Conservation (phyloP, 1,140 invertebrate genomes). For the Pseudomyrmex dendroicus region DNA sequence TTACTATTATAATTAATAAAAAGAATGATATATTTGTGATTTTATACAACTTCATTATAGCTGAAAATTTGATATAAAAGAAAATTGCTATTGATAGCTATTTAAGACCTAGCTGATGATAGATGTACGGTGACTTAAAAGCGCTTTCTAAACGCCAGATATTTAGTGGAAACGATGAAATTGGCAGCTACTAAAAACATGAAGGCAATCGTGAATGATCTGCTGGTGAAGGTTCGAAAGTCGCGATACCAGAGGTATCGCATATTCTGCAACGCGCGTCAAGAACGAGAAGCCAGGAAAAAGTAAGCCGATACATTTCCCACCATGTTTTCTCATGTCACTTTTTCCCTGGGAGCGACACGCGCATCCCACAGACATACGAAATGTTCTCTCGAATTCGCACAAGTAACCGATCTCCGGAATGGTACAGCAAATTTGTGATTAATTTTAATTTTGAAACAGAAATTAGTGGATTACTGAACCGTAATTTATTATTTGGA, state of each 20-base stretch:
- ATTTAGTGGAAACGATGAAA: slow-evolving; percentile 56
- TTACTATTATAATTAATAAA: too few species aligned
- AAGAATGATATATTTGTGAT: too few species aligned
- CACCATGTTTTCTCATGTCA: slow-evolving; percentile 28
- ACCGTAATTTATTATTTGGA: too few species aligned
- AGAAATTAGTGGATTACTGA: too few species aligned
- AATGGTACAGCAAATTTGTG: not conserved
- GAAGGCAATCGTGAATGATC: slow-evolving; percentile 54
- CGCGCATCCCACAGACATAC: slow-evolving; percentile 35
- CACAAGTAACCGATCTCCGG: not conserved
- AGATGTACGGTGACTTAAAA: slow-evolving; percentile 34
- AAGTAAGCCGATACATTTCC: slow-evolving; percentile 72
- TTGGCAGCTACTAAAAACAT: slow-evolving; percentile 56
- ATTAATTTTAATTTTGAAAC: too few species aligned
- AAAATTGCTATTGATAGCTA: slow-evolving; percentile 30
- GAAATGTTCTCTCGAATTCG: slow-evolving; percentile 12
- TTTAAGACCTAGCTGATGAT: slow-evolving; percentile 14
- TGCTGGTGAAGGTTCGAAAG: slow-evolving; percentile 70
- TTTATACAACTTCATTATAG: not conserved
- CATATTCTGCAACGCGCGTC: slow-evolving; percentile 76
- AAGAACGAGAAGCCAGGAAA: slow-evolving; percentile 68
- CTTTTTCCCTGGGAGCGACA: slow-evolving; percentile 48
- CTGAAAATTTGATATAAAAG: not conserved
- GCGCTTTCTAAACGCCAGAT: slow-evolving; percentile 25
- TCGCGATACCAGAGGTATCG: slow-evolving; percentile 79